Base-by-base conservation (phyloP, 2,113 vertebrate genomes). In the Platysternon megacephalum region DNA sequence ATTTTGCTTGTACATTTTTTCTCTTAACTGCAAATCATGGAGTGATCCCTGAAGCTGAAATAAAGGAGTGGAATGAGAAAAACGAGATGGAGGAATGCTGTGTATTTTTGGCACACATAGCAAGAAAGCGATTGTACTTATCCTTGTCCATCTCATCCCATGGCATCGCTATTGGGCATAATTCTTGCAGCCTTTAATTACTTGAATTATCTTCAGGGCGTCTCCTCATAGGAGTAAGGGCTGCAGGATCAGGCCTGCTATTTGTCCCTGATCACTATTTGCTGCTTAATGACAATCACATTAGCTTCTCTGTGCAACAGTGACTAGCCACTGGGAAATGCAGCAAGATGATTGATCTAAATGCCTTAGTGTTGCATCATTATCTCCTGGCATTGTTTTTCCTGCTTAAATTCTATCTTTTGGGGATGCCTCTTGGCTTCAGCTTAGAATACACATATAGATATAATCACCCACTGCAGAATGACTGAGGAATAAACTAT, bases 311-410 rank as follows among this genome's bases (percentile, higher is more conserved):
- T 56, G 52, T 80, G 24, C 14, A 79, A 21, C 12, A 5, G 14
- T 65, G 46, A 11, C 4, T 5, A 65, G 11, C 29, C 16, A 11
- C 53, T 85, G 88, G 79, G 35, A 91, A 94, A n/a, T 58, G 85
- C 11, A 82, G 81, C 5, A 26, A 35, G 24, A 52, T 56, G 42
- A 42, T 11, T 35, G 78, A 76, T 58, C 5, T 81, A 76, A 93
- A 95, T 0, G 0, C 24, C 14, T 24, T 32, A 61, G 26, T 21
- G 1, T 26, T 32, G 52, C 61, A 42, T 14, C 8, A 12, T 53
- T 84, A 72, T n/a, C 32, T 17, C 35, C n/a, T 72, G 65, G 13
- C 35, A 22, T n/a, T 39, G 19, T 72, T 72, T 68, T 65, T 68
- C 26, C 12, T 29, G 56, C 56, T 61, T 61, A 72, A 39, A 72